Percentiles rank a stretch among this genome's conserved stretches.
Conservation (phyloP, 2,113 vertebrate genomes). For the Pipa parva region DNA sequence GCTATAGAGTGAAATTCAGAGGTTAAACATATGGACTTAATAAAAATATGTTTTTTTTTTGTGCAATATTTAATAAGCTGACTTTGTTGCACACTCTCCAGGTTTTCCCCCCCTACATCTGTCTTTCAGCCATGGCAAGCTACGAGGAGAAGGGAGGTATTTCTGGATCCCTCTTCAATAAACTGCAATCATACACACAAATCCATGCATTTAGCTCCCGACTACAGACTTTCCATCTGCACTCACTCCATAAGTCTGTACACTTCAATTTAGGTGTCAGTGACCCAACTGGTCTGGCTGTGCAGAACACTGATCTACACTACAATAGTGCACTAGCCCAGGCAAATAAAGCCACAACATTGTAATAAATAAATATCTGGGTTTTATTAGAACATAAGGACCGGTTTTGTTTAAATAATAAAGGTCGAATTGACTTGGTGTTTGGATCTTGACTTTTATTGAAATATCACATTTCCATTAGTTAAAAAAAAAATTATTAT, state of each 20-base stretch:
- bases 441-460: too few relatives aligned
- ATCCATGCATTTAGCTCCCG: constrained; percentile 1
- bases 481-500: too few relatives aligned
- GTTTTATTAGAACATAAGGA: too few relatives aligned
- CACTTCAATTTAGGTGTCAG: constrained; percentile 22
- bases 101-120: constrained; percentile 68
- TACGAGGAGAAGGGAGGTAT: constrained; percentile 47
- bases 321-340: too few relatives aligned
- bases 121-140: constrained; percentile 44
- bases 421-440: too few relatives aligned
- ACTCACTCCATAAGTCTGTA: constrained; percentile 37
- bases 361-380: too few relatives aligned
- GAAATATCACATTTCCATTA: too few relatives aligned
- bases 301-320: too few relatives aligned
- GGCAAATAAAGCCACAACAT: too few relatives aligned
- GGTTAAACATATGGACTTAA: constrained; percentile 71
- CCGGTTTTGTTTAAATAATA: too few relatives aligned
- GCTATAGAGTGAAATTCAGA: constrained; percentile 62
- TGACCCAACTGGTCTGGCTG: constrained; percentile 10
- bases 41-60: constrained; percentile 77
- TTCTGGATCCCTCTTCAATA: constrained; percentile 51
- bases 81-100: constrained; percentile 65
- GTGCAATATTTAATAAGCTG: constrained; percentile 75
- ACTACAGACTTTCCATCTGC: constrained; percentile 18
- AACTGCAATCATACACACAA: constrained; percentile 47